Base-by-base conservation (phyloP, 2,797 vertebrate genomes). In the Rhodeus uyekii region DNA sequence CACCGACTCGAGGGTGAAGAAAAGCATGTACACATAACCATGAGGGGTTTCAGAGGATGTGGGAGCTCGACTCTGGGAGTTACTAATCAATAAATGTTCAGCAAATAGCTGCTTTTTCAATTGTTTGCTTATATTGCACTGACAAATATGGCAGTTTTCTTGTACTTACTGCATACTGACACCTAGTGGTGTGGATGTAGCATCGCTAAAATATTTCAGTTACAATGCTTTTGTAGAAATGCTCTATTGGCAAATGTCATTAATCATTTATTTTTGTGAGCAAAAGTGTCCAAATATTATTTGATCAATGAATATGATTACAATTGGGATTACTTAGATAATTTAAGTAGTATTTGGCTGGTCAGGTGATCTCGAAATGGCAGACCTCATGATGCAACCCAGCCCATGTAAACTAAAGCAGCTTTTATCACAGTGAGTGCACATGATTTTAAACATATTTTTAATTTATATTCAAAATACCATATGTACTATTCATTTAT, bases 41-140 rank as follows among this genome's bases (percentile, higher is more conserved):
- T 90, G 94, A 90, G 83, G 88, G 90, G 93, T 90, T 82, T 92
- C 58, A 87, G 90, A 91, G 86, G 85, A 89, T 58, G 83, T 90
- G 90, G 92, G 93, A 94, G 94, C 93, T 94, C 92, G 89, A 93
- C 93, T 94, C 93, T 93, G 90, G 85, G 86, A 69, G 82, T 84
- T 81, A 87, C 84, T 48, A 50, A 83, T 72, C 19, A 24, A 65
- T n/a, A 50, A 46, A 63, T 1, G 12, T 27, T 48, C n/a, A 46
- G 58, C 32, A 67, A 55, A 63, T 46, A 27, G 69, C 10, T 42
- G 60, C 55, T 55, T 79, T 79, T 32, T 48, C 27, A 63, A 5
- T 60, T 75, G 14, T 29, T 74, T 75, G 50, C 36, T 58, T 42
- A 19, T 72, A 14, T 72, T 36, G 19, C 69, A 69, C 14, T 7